These are phyloP conservation scores for Trichosurus vulpecula DNA, from an alignment of 2,797 vertebrate genomes.

Conservation along the genomic window DNA sequence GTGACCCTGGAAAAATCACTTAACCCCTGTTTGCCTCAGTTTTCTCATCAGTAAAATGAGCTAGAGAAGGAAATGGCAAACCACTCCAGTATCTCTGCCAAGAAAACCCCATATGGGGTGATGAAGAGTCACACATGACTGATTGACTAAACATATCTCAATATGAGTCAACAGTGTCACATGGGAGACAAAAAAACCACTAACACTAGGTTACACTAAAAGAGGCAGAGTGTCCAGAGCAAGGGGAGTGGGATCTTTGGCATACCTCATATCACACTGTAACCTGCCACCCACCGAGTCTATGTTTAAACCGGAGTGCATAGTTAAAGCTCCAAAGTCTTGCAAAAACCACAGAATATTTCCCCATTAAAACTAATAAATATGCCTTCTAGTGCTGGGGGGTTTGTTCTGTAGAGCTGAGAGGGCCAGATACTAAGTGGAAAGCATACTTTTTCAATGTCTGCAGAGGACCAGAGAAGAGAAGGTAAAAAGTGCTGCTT, in stretches of 20 bases:
- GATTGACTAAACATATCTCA: background rate
- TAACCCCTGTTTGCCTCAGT: background rate
- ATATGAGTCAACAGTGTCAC: background rate
- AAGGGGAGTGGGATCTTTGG: background rate
- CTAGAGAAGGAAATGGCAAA: background rate
- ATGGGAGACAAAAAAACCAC: background rate
- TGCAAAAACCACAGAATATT: background rate
- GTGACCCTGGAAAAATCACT: background rate
- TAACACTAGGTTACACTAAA: background rate
- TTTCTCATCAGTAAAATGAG: background rate
- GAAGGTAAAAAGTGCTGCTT: background rate
- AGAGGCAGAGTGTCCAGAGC: background rate
- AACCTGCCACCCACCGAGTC: background rate
- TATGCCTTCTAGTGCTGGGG: background rate
- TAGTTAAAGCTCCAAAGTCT: background rate
- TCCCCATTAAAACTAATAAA: background rate
- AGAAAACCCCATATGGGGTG: background rate
- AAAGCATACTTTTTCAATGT: background rate
- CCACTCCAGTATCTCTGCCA: background rate
- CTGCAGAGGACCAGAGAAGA: background rate
- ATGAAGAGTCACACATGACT: background rate
- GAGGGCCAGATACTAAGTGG: background rate
- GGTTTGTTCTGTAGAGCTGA: background rate
- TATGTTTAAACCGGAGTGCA: background rate
- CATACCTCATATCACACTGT: background rate